phyloP scores from a whole-genome alignment of 2,888 invertebrate genomes.

The Crematogaster levior region DNA sequence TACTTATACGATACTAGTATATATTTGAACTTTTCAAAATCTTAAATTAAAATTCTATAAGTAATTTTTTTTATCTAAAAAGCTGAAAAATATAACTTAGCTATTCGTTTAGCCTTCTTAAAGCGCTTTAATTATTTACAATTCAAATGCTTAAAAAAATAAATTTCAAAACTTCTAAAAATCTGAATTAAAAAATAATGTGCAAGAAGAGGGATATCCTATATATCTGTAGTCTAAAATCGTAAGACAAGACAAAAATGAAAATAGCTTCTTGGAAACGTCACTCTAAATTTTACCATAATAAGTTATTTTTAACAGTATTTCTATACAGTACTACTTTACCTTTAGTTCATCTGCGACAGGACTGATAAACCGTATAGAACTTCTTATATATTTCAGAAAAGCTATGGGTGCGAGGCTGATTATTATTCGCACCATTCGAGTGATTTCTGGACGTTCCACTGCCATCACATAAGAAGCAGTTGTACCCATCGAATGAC shows the following conservation, averaged over 20 bases:
- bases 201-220: not conserved
- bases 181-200: conserved; percentile 1
- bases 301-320: not conserved
- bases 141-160: not conserved
- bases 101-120: too few species aligned
- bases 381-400: conserved; percentile 89
- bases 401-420: conserved; percentile 90
- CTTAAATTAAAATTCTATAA: not conserved
- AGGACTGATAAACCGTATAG: conserved; percentile 90
- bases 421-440: conserved; percentile 88
- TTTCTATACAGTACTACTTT: conserved; percentile 59
- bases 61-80: not conserved
- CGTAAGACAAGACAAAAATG: not conserved
- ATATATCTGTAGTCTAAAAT: not conserved
- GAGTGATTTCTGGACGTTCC: conserved; percentile 88
- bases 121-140: too few species aligned
- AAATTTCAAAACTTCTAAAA: not conserved
- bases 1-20: not conserved
- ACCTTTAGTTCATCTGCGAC: conserved; percentile 88
- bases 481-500: conserved; percentile 88
- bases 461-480: conserved; percentile 91
- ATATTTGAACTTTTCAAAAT: not conserved
- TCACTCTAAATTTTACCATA: not conserved
- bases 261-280: not conserved
- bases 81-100: too few species aligned